Conservation (phyloP, 1,140 invertebrate species). For the Lepidotrigona ventralis region DNA sequence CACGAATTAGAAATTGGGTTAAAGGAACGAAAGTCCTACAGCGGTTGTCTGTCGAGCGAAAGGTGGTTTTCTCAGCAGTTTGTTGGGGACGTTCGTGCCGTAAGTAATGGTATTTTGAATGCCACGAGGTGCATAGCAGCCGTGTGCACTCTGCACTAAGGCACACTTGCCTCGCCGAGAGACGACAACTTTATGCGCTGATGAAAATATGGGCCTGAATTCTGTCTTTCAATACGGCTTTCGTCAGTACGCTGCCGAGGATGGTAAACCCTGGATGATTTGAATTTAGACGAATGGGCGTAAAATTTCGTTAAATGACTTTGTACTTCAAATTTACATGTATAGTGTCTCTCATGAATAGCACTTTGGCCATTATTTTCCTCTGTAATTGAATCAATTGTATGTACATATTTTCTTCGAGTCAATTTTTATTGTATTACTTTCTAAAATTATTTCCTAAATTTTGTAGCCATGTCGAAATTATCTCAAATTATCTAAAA, state of each 20-base stretch:
- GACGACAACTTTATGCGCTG: constrained; percentile 42
- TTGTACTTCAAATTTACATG: neutral
- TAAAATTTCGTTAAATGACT: neutral
- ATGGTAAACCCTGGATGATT: neutral
- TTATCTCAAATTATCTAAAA: too few relatives aligned
- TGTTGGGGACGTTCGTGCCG: constrained; percentile 34
- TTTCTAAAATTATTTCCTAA: too few relatives aligned
- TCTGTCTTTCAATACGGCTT: neutral
- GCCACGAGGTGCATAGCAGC: constrained; percentile 31
- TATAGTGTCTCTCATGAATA: neutral
- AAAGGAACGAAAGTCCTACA: constrained; percentile 28
- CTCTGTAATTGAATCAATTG: too few relatives aligned
- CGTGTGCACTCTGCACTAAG: constrained; percentile 21
- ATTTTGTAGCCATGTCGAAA: too few relatives aligned
- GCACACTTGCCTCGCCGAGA: constrained; percentile 4
- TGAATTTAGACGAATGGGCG: neutral
- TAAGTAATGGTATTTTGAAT: constrained; percentile 51
- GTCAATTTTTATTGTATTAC: too few relatives aligned
- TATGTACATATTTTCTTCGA: too few relatives aligned
- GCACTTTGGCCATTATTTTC: too few relatives aligned
- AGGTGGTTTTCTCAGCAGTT: constrained; percentile 63
- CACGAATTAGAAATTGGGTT: constrained; percentile 49
- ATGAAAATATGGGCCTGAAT: constrained; percentile 23
- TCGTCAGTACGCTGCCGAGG: neutral
- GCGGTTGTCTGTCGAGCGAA: constrained; percentile 49